phyloP scores from a whole-genome alignment of 2,113 vertebrate genomes.

The Stegostoma tigrinum region DNA sequence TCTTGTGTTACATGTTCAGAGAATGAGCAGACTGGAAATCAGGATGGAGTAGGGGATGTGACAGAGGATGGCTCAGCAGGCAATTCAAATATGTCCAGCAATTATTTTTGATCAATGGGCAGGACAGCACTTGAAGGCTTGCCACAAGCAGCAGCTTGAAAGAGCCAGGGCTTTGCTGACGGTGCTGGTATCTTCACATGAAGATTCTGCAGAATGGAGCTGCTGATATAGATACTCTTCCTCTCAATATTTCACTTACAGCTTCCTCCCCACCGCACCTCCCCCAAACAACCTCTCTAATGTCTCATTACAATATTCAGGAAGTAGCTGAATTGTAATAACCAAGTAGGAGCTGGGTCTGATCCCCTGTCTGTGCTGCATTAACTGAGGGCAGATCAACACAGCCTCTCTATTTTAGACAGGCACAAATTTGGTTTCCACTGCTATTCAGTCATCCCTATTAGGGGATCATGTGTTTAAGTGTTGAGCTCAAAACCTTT shows the following conservation, averaged over 20 bases:
- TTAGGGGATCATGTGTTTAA: not conserved
- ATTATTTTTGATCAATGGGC: slow-evolving; percentile 25
- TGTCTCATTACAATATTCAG: not conserved
- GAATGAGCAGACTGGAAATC: slow-evolving; percentile 10
- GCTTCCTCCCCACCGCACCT: not conserved
- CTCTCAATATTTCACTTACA: not conserved
- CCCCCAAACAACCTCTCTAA: not conserved
- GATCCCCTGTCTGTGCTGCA: not conserved
- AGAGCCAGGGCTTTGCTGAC: not conserved
- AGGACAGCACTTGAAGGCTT: not conserved
- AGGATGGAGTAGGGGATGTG: slow-evolving; percentile 3
- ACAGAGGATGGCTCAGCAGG: slow-evolving; percentile 7
- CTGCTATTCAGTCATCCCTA: not conserved
- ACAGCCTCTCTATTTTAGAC: not conserved
- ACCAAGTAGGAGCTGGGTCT: not conserved
- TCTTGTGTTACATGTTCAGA: slow-evolving; percentile 1
- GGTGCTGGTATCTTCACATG: not conserved
- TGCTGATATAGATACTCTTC: not conserved
- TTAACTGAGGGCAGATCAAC: not conserved
- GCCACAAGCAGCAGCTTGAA: not conserved
- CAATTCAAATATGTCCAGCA: not conserved
- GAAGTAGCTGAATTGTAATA: not conserved
- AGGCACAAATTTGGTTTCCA: not conserved
- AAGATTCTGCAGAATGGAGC: not conserved
- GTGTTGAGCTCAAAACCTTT: not conserved